Evolutionary conservation across 2,113 vertebrate species (phyloP).

Genomic region (Syngnathus floridae): DNA sequence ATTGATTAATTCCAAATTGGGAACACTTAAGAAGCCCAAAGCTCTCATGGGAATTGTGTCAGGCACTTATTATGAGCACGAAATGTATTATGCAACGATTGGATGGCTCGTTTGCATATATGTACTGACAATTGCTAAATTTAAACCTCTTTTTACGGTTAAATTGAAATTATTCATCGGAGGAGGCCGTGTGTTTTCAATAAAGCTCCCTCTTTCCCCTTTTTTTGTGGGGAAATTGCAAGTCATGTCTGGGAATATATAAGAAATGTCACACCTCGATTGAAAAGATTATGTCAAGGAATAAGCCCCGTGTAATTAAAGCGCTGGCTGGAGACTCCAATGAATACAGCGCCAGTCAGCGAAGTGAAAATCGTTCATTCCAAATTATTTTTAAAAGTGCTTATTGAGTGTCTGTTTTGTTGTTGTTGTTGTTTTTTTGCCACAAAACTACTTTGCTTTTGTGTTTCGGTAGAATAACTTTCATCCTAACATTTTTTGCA

Average conservation of each 20-base stretch:
- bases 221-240: not conserved
- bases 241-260: constrained; percentile 11
- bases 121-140: not conserved
- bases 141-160: constrained; percentile 8
- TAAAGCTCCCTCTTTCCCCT: not conserved
- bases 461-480: too few relatives aligned
- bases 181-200: not conserved
- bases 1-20: constrained; percentile 21
- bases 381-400: not conserved
- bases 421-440: not conserved
- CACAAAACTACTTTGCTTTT: not conserved
- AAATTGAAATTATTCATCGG: not conserved
- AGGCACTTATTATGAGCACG: constrained; percentile 21
- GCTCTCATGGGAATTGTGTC: not conserved
- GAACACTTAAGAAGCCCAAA: constrained; percentile 13
- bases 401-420: not conserved
- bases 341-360: constrained; percentile 9
- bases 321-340: not conserved
- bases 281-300: constrained; percentile 9
- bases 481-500: too few relatives aligned
- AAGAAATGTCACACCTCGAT: constrained; percentile 11
- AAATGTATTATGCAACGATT: not conserved
- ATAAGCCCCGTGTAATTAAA: constrained; percentile 18
- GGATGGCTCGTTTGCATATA: constrained; percentile 15
- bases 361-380: not conserved